Conservation (phyloP, 2,888 invertebrate genomes). For the Trichogramma evanescens region DNA sequence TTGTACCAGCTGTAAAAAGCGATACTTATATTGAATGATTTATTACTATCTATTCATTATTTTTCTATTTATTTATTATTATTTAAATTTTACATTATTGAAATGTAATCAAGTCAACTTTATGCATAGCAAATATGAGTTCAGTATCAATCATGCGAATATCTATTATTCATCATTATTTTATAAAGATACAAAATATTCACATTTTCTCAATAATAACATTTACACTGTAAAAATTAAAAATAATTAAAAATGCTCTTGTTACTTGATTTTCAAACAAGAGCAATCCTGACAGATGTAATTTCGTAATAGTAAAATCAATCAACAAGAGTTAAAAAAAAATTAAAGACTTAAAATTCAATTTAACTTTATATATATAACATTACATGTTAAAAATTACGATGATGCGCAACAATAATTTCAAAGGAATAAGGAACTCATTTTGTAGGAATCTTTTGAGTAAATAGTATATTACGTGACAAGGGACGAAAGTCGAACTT, state of each 20-base stretch:
- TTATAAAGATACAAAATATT: conserved; percentile 7
- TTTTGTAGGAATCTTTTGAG: background rate
- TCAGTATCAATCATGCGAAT: conserved; percentile 12
- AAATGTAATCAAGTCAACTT: conserved; percentile 11
- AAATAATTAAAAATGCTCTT: conserved; percentile 12
- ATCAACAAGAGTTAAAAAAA: conserved; percentile 14
- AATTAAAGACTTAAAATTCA: conserved; percentile 14
- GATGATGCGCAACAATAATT: conserved; percentile 14
- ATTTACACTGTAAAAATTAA: conserved; percentile 13
- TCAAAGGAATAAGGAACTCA: conserved; percentile 10
- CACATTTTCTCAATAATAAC: background rate
- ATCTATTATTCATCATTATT: conserved; percentile 5
- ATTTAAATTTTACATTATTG: conserved; percentile 6
- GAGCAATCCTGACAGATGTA: conserved; percentile 1
- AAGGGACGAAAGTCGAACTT: too few species aligned
- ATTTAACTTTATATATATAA: conserved; percentile 14
- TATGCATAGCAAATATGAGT: conserved; percentile 5
- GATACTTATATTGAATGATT: background rate
- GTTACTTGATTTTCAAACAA: conserved; percentile 10
- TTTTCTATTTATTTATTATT: background rate
- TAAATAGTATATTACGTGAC: background rate
- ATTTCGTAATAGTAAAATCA: conserved; percentile 19
- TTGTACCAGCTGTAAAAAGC: conserved; percentile 1
- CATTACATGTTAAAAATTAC: conserved; percentile 8
- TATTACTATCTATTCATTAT: background rate